These are phyloP conservation scores for Caenorhabditis macrosperma DNA, from an alignment of 2,888 invertebrate species.

Conservation along the genomic window DNA sequence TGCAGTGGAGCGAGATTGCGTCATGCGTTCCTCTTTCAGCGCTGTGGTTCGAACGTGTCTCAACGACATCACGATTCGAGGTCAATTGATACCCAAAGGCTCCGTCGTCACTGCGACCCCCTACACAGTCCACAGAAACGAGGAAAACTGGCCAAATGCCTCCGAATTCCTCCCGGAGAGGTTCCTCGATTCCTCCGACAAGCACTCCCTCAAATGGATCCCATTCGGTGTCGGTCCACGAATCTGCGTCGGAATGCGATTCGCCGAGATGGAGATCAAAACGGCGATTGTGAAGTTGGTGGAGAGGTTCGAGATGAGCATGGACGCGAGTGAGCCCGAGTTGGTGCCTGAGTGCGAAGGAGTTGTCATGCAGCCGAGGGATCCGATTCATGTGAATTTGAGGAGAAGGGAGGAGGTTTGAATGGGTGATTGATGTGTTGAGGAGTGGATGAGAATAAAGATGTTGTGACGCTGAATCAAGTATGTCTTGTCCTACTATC, in stretches of 20 bases:
- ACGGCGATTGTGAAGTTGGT: constrained; percentile 65
- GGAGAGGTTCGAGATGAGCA: constrained; percentile 46
- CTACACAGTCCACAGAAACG: constrained; percentile 54
- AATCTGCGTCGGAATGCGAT: constrained; percentile 75
- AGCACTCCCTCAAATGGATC: constrained; percentile 68
- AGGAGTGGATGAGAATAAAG: no score
- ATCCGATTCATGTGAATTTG: constrained; percentile 4
- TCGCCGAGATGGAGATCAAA: constrained; percentile 78
- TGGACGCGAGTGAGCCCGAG: constrained; percentile 15
- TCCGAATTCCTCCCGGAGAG: constrained; percentile 70
- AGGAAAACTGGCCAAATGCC: constrained; percentile 69
- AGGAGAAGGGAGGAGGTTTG: no score
- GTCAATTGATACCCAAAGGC: constrained; percentile 60
- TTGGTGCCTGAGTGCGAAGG: constrained; percentile 29
- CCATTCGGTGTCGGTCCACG: constrained; percentile 76
- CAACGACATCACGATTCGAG: constrained; percentile 60
- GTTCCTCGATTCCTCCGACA: constrained; percentile 56
- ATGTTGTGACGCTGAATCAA: no score
- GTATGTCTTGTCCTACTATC: no score
- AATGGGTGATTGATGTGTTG: no score
- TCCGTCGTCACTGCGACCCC: constrained; percentile 42
- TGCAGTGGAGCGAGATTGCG: not conserved
- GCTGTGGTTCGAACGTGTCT: constrained; percentile 67
- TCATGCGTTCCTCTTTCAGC: constrained; percentile 38
- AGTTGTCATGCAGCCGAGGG: constrained; percentile 37